Conservation (phyloP, 2,797 vertebrate species). For the Brotula barbata region DNA sequence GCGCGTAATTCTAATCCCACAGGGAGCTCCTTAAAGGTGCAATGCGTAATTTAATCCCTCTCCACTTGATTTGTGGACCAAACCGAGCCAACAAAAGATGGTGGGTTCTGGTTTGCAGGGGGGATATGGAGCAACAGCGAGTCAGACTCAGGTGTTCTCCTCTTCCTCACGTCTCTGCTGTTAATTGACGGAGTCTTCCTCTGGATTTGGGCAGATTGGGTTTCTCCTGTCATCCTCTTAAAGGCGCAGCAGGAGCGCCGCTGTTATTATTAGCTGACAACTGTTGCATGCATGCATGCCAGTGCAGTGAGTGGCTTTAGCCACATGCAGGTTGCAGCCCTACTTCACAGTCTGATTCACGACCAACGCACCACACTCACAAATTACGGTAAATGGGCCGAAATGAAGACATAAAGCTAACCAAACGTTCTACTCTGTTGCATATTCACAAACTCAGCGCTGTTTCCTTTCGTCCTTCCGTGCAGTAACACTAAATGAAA, state of each 20-base stretch:
- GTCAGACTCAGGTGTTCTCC: slow-evolving; percentile 1
- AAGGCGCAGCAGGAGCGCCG: slow-evolving; percentile 66
- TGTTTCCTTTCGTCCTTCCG: too few species aligned
- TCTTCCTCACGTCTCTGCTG: slow-evolving; percentile 10
- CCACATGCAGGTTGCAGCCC: too few species aligned
- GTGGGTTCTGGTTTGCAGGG: neutral
- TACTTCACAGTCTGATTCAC: too few species aligned
- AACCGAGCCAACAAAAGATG: slow-evolving; percentile 2
- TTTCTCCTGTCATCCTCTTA: slow-evolving; percentile 72
- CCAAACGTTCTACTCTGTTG: too few species aligned
- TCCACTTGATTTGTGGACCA: neutral
- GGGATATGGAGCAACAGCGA: neutral
- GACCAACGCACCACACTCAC: too few species aligned
- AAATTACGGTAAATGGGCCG: too few species aligned
- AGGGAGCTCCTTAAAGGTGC: slow-evolving; percentile 71
- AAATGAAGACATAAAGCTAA: too few species aligned
- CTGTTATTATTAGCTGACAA: slow-evolving; percentile 74
- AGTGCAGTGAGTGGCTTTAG: too few species aligned
- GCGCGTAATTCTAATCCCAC: slow-evolving; percentile 69
- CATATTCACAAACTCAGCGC: too few species aligned
- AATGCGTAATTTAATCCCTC: slow-evolving; percentile 59
- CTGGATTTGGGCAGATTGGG: slow-evolving; percentile 49
- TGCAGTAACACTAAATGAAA: too few species aligned
- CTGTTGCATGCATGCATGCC: slow-evolving; percentile 57
- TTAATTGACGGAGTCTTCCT: slow-evolving; percentile 53